Percentiles rank a stretch among this genome's conserved stretches.
phyloP scores from a whole-genome alignment of 2,797 vertebrate species.

The Platyrinchus mystaceus region DNA sequence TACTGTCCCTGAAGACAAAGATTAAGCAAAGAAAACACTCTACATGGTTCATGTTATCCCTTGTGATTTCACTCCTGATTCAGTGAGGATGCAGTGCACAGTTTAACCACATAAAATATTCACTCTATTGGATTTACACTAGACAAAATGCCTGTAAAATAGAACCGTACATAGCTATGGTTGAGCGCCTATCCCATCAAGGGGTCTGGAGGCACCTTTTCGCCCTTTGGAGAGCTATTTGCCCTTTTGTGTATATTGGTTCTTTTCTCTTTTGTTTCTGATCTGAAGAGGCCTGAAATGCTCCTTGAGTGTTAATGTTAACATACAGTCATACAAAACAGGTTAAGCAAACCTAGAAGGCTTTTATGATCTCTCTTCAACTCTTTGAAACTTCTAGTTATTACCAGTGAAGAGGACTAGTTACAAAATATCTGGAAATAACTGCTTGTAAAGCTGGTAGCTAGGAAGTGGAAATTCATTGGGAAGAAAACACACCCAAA shows the following conservation, averaged over 20 bases:
- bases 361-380: neutral
- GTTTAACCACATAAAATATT: neutral
- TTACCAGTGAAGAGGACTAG: neutral
- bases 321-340: neutral
- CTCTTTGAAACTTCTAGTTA: neutral
- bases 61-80: neutral
- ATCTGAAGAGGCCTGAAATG: neutral
- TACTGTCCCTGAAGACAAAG: slow-evolving; percentile 47
- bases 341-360: neutral
- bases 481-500: neutral
- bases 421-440: neutral
- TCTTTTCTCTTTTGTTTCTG: neutral
- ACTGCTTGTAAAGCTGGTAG: neutral
- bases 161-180: neutral
- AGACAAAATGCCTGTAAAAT: neutral
- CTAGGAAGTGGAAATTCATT: neutral
- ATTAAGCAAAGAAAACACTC: neutral
- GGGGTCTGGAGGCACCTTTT: neutral
- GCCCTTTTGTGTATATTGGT: neutral
- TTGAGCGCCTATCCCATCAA: neutral
- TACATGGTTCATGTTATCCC: neutral
- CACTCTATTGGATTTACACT: neutral
- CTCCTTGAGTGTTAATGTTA: neutral
- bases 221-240: neutral
- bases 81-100: neutral